Conservation (phyloP, 2,888 invertebrate genomes). For the Idaea biselata region DNA sequence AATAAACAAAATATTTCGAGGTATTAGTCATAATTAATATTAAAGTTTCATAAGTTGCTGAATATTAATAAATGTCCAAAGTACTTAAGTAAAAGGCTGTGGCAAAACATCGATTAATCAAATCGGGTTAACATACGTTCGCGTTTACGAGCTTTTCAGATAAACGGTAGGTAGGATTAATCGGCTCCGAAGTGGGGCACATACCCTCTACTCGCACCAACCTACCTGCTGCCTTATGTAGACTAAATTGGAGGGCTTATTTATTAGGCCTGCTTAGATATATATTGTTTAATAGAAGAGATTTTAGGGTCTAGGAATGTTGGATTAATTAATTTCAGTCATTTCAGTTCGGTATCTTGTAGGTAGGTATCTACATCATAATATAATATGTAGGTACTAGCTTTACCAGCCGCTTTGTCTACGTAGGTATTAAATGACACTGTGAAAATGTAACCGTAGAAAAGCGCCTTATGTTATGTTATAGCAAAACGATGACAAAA, state of each 20-base stretch:
- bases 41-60: neutral
- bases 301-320: neutral
- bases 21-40: too few relatives aligned
- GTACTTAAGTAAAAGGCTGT: neutral
- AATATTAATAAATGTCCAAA: neutral
- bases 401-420: too few relatives aligned
- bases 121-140: constrained; percentile 1
- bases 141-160: constrained; percentile 1
- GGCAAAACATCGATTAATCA: neutral
- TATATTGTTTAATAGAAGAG: neutral
- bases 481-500: too few relatives aligned
- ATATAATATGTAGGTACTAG: too few relatives aligned
- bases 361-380: neutral
- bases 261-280: neutral
- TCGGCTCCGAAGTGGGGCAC: neutral
- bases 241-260: neutral
- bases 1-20: too few relatives aligned
- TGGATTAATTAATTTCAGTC: constrained; percentile 2
- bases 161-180: constrained; percentile 1
- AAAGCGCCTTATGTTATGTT: too few relatives aligned
- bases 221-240: neutral
- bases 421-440: too few relatives aligned
- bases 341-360: constrained; percentile 1
- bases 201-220: neutral
- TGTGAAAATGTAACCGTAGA: too few relatives aligned